These are phyloP conservation scores for Apeira syringaria DNA, from an alignment of 2,888 invertebrate genomes.

Conservation along the genomic window DNA sequence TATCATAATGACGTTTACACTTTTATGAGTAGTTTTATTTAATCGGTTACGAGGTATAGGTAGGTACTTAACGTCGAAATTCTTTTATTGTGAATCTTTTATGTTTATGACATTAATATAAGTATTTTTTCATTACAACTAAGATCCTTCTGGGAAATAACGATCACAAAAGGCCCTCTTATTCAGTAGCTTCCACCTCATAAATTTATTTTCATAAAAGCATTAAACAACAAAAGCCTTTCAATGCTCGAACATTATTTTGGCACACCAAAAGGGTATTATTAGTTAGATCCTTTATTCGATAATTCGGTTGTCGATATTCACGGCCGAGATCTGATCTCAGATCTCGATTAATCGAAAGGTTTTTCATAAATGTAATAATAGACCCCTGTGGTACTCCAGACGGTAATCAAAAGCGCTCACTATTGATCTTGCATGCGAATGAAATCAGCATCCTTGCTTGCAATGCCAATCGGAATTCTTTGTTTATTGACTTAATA, in stretches of 20 bases:
- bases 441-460: constrained; percentile 15
- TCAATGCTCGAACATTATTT: constrained; percentile 53
- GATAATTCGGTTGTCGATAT: constrained; percentile 45
- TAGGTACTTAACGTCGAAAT: no score
- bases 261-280: constrained; percentile 47
- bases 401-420: constrained; percentile 15
- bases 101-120: no score
- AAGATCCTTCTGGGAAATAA: no score
- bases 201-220: constrained; percentile 13
- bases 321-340: constrained; percentile 32
- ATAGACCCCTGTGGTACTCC: constrained; percentile 25
- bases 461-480: constrained; percentile 17
- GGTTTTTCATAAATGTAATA: constrained; percentile 26
- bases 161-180: constrained; percentile 1
- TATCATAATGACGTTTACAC: constrained; percentile 1
- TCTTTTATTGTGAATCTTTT: no score
- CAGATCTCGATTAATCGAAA: constrained; percentile 34
- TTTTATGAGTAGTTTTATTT: constrained; percentile 3
- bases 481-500: constrained; percentile 24
- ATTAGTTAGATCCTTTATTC: constrained; percentile 50
- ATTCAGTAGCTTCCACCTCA: constrained; percentile 20
- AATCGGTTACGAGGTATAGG: not conserved
- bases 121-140: no score
- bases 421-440: constrained; percentile 8
- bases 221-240: constrained; percentile 35